Evolutionary conservation across 2,113 vertebrate genomes (phyloP).

Genomic region (Coptodon bakossiorum): DNA sequence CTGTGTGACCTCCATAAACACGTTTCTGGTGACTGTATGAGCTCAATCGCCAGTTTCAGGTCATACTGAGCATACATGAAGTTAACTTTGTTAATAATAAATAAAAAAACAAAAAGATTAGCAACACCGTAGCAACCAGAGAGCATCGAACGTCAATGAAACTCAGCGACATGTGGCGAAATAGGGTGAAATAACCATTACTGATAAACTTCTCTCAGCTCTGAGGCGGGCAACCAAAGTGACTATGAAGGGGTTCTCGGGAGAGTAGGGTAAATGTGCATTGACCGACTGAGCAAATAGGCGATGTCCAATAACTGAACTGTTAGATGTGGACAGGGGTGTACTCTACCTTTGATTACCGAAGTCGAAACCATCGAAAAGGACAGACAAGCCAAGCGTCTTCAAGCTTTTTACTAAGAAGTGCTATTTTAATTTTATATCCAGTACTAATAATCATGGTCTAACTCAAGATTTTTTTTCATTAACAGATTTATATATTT

Average conservation of each 20-base stretch:
- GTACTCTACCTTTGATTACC: not conserved
- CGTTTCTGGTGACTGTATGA: not conserved
- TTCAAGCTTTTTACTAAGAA: not conserved
- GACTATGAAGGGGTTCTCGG: not conserved
- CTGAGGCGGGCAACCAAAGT: not conserved
- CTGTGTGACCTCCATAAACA: not conserved
- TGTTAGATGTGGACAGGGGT: not conserved
- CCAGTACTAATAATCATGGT: not conserved
- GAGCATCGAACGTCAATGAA: not conserved
- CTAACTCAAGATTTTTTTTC: rapidly evolving
- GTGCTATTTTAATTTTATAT: not conserved
- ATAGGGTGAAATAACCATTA: not conserved
- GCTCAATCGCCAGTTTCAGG: not conserved
- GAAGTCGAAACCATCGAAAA: not conserved
- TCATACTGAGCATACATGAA: not conserved
- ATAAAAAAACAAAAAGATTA: not conserved
- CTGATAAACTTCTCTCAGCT: not conserved
- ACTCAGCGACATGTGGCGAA: not conserved
- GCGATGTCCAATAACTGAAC: not conserved
- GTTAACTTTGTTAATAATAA: not conserved
- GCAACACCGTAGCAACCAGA: not conserved
- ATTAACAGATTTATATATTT: not conserved
- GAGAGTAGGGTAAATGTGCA: not conserved
- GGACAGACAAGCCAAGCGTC: not conserved
- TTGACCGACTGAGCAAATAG: not conserved